phyloP scores from a whole-genome alignment of 2,113 vertebrate genomes.

The Psilopsiagon aurifrons region DNA sequence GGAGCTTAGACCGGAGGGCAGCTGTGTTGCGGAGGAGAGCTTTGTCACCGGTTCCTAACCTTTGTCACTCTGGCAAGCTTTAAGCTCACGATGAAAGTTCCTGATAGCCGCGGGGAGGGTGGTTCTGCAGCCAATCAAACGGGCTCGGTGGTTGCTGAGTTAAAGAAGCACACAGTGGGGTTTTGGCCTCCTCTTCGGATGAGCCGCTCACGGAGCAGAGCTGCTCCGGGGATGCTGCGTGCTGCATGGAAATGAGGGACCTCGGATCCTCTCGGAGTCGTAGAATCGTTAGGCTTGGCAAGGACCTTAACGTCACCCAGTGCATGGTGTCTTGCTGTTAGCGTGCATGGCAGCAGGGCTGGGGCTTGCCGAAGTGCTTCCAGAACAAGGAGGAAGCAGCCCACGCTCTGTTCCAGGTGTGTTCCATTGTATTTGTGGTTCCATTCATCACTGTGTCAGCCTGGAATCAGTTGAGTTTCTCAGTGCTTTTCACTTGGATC shows the following conservation, averaged over 20 bases:
- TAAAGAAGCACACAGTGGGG: neutral
- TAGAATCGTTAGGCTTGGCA: neutral
- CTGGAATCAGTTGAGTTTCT: neutral
- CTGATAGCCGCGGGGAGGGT: slow-evolving; percentile 51
- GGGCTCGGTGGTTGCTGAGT: neutral
- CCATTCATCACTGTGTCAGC: neutral
- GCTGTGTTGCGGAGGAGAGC: neutral
- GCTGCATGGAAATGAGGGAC: neutral
- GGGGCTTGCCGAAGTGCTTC: neutral
- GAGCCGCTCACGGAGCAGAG: neutral
- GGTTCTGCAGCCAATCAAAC: neutral
- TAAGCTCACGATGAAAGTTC: slow-evolving; percentile 48
- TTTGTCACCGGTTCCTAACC: slow-evolving; percentile 51
- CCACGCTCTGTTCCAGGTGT: neutral
- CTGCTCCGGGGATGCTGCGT: neutral
- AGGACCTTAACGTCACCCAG: neutral
- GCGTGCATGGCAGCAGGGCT: neutral
- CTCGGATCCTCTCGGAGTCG: neutral
- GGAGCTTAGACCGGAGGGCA: neutral
- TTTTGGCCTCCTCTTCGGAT: neutral
- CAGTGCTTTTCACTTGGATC: neutral
- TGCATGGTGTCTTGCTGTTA: neutral
- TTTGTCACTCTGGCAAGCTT: slow-evolving; percentile 66
- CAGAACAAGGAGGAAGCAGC: neutral
- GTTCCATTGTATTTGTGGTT: rapidly evolving